Evolutionary conservation across 2,888 invertebrate genomes (phyloP), one percentile per base, ranked within the genome.

Genomic region (Epistrophe eligans): DNA sequence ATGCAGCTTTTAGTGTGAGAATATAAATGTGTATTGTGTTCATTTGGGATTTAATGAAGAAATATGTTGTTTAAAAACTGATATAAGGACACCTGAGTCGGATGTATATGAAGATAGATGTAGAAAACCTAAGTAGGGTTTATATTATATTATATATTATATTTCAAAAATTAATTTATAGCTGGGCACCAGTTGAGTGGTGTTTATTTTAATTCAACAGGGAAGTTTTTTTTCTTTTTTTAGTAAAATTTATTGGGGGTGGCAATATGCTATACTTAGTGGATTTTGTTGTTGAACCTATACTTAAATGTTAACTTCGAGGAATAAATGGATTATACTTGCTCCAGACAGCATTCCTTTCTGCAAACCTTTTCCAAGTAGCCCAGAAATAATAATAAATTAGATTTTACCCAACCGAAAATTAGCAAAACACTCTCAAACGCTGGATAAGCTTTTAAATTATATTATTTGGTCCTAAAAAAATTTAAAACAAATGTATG

Each of bases 31-130:
- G 28, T 15, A 15, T 55, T 28, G 7, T 19, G 19, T 11, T 19
- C 50, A 50, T 50, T 50, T 32, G 28, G 15, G 4, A 28, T 55
- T 55, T 28, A 55, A 55, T 55, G 55, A 55, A 55, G 55, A 55
- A 55, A 28, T 55, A 55, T 55, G 55, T 55, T 55, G 4, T 28
- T 55, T 28, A 15, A 55, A n/a, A 28, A 55, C 3, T 28, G 35
- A 35, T 55, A 15, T 50, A 28, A 55, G 55, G 15, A 55, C 48
- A 48, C 48, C 48, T 48, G 48, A 48, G 48, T n/a, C 3, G 8
- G 15, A 45, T 45, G 15, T 15, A 43, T 43, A 43, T 43, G 43
- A 43, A 15, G 43, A 43, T 15, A 43, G 43, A 45, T 45, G 45
- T 45, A 45, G 2, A 7, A 8, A n/a, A n/a, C n/a, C 45, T n/a